Evolutionary conservation across 2,797 vertebrate genomes (phyloP).

Genomic region (Thunnus albacares): DNA sequence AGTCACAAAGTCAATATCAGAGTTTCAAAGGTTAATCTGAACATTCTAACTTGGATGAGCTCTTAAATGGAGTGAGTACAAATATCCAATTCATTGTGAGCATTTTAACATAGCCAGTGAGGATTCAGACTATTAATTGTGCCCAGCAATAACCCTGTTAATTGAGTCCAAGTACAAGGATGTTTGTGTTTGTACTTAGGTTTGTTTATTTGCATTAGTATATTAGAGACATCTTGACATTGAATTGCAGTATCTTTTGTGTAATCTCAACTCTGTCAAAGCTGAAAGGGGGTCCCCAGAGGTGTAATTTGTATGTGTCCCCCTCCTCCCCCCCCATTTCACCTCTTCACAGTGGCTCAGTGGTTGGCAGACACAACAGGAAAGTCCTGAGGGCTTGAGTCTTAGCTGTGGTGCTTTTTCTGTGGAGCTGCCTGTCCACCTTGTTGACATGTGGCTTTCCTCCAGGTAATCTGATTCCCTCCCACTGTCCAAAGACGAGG

Average conservation of each 20-base stretch:
- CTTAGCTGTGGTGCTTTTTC: neutral
- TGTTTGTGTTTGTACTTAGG: neutral
- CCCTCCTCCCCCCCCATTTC: neutral
- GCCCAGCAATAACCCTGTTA: neutral
- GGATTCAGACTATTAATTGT: slow-evolving; percentile 9
- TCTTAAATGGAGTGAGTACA: neutral
- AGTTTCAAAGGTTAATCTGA: slow-evolving; percentile 15
- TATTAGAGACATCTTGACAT: neutral
- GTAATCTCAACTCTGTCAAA: neutral
- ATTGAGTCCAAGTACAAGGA: neutral
- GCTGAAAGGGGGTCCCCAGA: neutral
- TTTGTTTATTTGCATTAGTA: neutral
- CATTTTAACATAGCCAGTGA: slow-evolving; percentile 7
- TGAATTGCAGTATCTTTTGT: neutral
- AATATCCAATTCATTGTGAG: too few species aligned
- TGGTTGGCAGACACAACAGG: neutral
- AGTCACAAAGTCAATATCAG: slow-evolving; percentile 2
- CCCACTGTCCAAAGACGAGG: neutral
- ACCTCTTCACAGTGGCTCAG: neutral
- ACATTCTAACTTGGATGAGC: neutral
- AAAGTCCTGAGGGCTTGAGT: neutral
- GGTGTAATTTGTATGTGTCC: neutral
- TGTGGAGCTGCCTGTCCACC: neutral
- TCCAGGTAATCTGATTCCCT: slow-evolving; percentile 3
- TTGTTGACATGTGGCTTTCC: slow-evolving; percentile 1